These are phyloP conservation scores for Plotosus lineatus DNA, from an alignment of 2,113 vertebrate genomes.

Conservation along the genomic window DNA sequence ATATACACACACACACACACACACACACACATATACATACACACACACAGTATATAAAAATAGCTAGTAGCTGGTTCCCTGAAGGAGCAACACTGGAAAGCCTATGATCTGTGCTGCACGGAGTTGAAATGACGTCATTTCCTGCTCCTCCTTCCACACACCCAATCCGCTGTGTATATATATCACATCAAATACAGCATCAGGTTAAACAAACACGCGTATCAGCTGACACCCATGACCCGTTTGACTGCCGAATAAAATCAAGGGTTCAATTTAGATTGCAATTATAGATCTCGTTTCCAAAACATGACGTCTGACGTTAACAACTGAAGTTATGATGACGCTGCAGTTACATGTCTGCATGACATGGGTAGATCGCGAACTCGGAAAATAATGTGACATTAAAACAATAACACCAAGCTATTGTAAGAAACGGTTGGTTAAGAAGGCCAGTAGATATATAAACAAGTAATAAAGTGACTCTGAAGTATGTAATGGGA, in stretches of 20 bases:
- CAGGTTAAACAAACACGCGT: conserved; percentile 56
- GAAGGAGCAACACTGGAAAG: not conserved
- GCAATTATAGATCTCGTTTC: not conserved
- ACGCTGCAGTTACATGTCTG: not conserved
- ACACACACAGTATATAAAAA: too few relatives aligned
- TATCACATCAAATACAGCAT: conserved; percentile 57
- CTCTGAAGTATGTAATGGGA: not conserved
- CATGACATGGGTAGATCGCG: not conserved
- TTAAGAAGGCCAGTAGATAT: not conserved
- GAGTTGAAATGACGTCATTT: conserved; percentile 58
- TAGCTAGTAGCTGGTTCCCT: too few relatives aligned
- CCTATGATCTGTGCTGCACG: conserved; percentile 9
- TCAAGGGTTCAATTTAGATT: not conserved
- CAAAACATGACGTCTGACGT: not conserved
- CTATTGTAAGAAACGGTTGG: not conserved
- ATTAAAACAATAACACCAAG: too few relatives aligned
- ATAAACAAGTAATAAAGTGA: not conserved
- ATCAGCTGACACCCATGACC: conserved; percentile 50
- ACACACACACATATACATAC: too few relatives aligned
- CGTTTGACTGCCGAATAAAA: conserved; percentile 15
- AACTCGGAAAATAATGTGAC: not conserved
- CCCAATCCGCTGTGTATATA: conserved; percentile 33
- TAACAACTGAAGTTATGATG: not conserved
- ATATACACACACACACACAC: too few relatives aligned
- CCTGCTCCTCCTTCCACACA: conserved; percentile 58